Conservation (phyloP, 1,140 invertebrate genomes). For the Phocides pigmalion region DNA sequence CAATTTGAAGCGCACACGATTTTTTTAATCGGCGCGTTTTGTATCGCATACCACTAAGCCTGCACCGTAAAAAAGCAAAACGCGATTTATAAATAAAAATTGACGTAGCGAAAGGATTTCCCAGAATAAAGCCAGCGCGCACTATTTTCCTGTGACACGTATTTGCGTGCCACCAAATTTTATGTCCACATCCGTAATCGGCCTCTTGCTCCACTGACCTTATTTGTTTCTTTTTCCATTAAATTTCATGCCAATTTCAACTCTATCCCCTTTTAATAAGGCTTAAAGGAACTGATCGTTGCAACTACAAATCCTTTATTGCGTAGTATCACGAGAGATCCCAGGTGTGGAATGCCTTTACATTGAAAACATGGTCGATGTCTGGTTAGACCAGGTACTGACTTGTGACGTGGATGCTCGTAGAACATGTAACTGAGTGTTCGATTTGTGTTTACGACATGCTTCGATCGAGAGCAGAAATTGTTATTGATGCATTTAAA, state of each 20-base stretch:
- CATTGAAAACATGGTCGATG: constrained; percentile 47
- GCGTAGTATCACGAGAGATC: constrained; percentile 65
- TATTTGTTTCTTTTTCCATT: constrained; percentile 41
- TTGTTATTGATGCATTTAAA: too few relatives aligned
- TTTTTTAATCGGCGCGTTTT: not conserved
- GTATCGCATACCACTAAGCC: constrained; percentile 2
- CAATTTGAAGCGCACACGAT: too few relatives aligned
- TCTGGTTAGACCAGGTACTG: constrained; percentile 2
- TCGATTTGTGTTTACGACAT: not conserved
- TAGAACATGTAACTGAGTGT: constrained; percentile 5
- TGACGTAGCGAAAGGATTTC: constrained; percentile 43
- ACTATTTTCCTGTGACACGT: constrained; percentile 48
- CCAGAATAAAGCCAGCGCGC: constrained; percentile 37
- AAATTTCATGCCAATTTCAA: not conserved
- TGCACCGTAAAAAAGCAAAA: constrained; percentile 14
- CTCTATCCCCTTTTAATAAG: constrained; percentile 17
- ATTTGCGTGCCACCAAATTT: constrained; percentile 47
- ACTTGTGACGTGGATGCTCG: not conserved
- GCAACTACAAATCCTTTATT: constrained; percentile 55
- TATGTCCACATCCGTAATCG: constrained; percentile 51
- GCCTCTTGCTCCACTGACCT: constrained; percentile 68
- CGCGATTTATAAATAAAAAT: constrained; percentile 29
- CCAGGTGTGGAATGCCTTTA: constrained; percentile 67
- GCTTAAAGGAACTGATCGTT: constrained; percentile 7
- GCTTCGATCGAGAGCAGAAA: too few relatives aligned